Evolutionary conservation across 2,888 invertebrate species (phyloP).

Genomic region (Siphlonurus alternatus): DNA sequence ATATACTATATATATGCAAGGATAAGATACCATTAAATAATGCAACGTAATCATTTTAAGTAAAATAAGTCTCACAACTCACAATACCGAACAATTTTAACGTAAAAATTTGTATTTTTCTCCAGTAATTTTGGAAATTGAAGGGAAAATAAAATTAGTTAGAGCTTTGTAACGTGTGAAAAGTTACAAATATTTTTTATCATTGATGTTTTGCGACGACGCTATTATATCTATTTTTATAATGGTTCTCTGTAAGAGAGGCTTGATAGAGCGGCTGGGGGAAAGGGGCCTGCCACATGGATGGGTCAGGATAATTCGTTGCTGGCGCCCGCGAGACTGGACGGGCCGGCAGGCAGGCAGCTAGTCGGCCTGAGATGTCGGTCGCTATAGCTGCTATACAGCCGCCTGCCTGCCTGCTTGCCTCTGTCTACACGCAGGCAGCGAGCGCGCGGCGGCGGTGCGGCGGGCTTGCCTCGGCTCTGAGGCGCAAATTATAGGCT

Average conservation of each 20-base stretch:
- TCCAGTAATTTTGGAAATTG: neutral
- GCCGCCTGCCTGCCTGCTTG: neutral
- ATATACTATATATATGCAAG: too few species aligned
- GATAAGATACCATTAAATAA: too few species aligned
- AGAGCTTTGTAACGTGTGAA: neutral
- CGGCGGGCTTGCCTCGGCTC: neutral
- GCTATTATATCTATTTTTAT: neutral
- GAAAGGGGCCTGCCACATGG: neutral
- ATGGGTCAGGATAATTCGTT: neutral
- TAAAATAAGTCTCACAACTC: too few species aligned
- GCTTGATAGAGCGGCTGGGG: neutral
- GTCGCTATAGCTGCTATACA: neutral
- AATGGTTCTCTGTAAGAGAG: neutral
- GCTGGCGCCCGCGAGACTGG: neutral
- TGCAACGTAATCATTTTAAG: too few species aligned
- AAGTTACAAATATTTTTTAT: neutral
- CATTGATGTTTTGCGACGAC: neutral
- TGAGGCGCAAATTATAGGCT: conserved; percentile 3
- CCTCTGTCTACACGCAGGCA: neutral
- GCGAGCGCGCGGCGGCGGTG: neutral
- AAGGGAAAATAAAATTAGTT: neutral
- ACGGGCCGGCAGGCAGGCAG: neutral
- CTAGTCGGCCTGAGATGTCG: neutral
- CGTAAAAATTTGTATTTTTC: too few species aligned
- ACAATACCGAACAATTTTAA: too few species aligned